These are phyloP conservation scores for Phytoseiulus persimilis DNA, from an alignment of 2,888 invertebrate species.

Conservation along the genomic window DNA sequence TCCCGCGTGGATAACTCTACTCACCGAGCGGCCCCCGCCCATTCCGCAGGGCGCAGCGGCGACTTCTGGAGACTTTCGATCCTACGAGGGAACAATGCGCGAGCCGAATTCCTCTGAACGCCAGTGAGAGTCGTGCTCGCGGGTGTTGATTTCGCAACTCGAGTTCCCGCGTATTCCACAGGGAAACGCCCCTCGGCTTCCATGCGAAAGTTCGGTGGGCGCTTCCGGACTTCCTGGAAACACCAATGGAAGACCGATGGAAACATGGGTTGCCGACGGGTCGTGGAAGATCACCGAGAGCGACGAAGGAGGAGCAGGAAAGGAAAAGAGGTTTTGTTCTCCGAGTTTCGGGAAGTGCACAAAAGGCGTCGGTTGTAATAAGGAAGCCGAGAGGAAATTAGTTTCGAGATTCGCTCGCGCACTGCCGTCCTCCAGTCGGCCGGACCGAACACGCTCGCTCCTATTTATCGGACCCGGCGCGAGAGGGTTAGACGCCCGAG, in stretches of 20 bases:
- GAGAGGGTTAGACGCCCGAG: neutral
- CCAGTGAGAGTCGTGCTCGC: too few species aligned
- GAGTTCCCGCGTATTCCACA: too few species aligned
- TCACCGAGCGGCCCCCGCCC: neutral
- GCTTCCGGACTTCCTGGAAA: too few species aligned
- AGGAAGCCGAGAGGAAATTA: neutral
- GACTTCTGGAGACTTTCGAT: too few species aligned
- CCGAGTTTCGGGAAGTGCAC: neutral
- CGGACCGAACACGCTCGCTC: neutral
- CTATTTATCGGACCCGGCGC: neutral
- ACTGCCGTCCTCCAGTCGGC: neutral
- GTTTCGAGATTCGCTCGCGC: neutral
- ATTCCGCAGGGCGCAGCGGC: too few species aligned
- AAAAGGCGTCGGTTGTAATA: neutral
- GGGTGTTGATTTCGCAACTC: too few species aligned
- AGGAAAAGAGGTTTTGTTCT: neutral
- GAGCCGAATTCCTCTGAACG: too few species aligned
- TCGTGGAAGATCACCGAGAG: neutral
- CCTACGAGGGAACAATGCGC: too few species aligned
- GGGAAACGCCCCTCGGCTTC: too few species aligned
- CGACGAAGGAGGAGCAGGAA: neutral
- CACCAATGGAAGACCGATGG: too few species aligned
- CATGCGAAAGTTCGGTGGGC: too few species aligned
- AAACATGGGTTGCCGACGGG: neutral
- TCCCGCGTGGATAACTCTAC: neutral